These are phyloP conservation scores for Lophochroa leadbeateri DNA, from an alignment of 2,113 vertebrate species.

Conservation along the genomic window DNA sequence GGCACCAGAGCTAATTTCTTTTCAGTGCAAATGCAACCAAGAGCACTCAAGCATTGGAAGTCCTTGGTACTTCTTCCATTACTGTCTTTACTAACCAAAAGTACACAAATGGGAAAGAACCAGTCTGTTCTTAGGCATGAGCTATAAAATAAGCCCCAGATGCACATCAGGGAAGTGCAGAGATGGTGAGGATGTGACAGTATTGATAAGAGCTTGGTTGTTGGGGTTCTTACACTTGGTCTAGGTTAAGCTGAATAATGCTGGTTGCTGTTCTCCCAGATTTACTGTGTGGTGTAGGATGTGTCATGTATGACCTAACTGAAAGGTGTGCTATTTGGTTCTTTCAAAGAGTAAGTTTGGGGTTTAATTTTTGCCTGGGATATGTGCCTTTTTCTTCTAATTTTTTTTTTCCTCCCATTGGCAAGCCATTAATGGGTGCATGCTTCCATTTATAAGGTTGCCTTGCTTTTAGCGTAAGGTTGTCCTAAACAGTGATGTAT, in stretches of 20 bases:
- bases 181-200: not conserved
- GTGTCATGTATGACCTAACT: not conserved
- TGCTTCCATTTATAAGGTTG: not conserved
- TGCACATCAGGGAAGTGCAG: not conserved
- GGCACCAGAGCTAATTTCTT: not conserved
- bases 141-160: not conserved
- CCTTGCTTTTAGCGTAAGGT: not conserved
- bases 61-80: not conserved
- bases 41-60: not conserved
- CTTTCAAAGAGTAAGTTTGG: not conserved
- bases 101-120: not conserved
- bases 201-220: not conserved
- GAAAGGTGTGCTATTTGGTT: not conserved
- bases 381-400: not conserved
- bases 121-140: not conserved
- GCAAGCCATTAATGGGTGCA: not conserved
- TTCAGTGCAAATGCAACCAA: not conserved
- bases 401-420: not conserved
- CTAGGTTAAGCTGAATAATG: not conserved
- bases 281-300: not conserved
- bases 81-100: not conserved
- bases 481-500: not conserved
- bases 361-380: not conserved
- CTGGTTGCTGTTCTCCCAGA: not conserved
- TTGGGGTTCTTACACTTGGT: not conserved